These are phyloP conservation scores for Calliscelio sp. DNA, from an alignment of 2,888 invertebrate genomes.

Conservation along the genomic window DNA sequence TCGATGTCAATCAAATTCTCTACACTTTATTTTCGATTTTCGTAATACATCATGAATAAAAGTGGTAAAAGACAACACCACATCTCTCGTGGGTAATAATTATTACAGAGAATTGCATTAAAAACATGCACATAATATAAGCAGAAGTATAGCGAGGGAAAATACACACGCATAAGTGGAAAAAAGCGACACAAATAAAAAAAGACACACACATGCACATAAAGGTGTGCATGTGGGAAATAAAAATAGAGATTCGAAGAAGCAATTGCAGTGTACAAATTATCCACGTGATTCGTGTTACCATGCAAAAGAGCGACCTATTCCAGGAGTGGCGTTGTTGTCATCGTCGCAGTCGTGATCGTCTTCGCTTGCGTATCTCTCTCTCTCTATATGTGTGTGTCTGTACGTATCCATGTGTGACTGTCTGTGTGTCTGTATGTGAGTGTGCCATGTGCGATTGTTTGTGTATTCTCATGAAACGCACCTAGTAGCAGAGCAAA, in stretches of 20 bases:
- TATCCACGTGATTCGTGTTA: slow-evolving; percentile 64
- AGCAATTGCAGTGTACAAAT: slow-evolving; percentile 48
- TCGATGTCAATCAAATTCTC: too few relatives aligned
- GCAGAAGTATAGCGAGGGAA: neutral
- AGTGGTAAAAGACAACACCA: too few relatives aligned
- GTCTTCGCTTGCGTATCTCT: slow-evolving; percentile 11
- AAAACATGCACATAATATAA: slow-evolving; percentile 1
- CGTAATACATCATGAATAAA: too few relatives aligned
- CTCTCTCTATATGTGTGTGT: too few relatives aligned
- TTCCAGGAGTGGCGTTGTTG: slow-evolving; percentile 33
- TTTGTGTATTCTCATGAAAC: slow-evolving; percentile 43
- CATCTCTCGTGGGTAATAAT: too few relatives aligned
- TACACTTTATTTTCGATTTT: too few relatives aligned
- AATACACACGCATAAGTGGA: neutral
- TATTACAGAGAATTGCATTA: neutral
- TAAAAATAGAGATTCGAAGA: slow-evolving; percentile 51
- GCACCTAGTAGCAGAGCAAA: slow-evolving; percentile 28
- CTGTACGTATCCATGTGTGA: too few relatives aligned
- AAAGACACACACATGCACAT: too few relatives aligned
- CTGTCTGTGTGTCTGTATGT: neutral
- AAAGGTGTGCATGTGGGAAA: slow-evolving; percentile 16
- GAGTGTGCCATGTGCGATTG: slow-evolving; percentile 31
- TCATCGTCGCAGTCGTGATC: slow-evolving; percentile 27
- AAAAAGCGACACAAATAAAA: neutral
- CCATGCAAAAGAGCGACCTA: slow-evolving; percentile 63